A percentile compares a stretch with the other conserved stretches of the same genome.
phyloP scores from a whole-genome alignment of 2,797 vertebrate species.

The Gouania willdenowi region DNA sequence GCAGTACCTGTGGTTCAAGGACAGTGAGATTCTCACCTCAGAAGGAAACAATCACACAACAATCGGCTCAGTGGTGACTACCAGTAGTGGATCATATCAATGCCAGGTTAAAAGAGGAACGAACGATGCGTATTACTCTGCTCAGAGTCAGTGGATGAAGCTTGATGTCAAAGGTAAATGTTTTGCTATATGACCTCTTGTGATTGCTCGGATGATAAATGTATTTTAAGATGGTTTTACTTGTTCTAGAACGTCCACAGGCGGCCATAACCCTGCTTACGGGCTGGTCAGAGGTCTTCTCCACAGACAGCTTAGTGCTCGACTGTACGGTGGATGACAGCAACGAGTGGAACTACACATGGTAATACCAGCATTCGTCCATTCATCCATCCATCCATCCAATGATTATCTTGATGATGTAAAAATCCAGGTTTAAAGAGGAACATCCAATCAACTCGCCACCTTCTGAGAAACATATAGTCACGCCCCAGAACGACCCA shows the following conservation, averaged over 20 bases:
- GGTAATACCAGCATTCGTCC: conserved; percentile 40
- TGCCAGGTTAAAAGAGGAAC: conserved; percentile 30
- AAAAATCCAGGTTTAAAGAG: conserved; percentile 50
- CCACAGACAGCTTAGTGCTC: conserved; percentile 63
- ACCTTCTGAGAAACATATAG: neutral
- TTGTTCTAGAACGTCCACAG: conserved; percentile 48
- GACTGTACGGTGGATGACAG: conserved; percentile 46
- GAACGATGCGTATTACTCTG: accelerated
- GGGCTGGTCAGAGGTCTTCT: conserved; percentile 66
- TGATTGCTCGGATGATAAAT: neutral
- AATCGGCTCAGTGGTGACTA: neutral
- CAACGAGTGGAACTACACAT: conserved; percentile 64
- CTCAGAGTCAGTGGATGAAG: neutral
- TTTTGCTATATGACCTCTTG: neutral
- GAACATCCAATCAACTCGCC: accelerated
- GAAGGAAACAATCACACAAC: neutral
- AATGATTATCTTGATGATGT: neutral
- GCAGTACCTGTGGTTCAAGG: conserved; percentile 53
- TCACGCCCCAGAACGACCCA: conserved; percentile 51
- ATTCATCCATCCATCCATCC: neutral
- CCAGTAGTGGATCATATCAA: conserved; percentile 34
- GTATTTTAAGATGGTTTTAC: neutral
- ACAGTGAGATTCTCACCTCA: accelerated
- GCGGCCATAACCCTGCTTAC: conserved; percentile 56
- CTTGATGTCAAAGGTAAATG: conserved; percentile 12